phyloP scores from a whole-genome alignment of 2,797 vertebrate species.

The Moxostoma hubbsi region DNA sequence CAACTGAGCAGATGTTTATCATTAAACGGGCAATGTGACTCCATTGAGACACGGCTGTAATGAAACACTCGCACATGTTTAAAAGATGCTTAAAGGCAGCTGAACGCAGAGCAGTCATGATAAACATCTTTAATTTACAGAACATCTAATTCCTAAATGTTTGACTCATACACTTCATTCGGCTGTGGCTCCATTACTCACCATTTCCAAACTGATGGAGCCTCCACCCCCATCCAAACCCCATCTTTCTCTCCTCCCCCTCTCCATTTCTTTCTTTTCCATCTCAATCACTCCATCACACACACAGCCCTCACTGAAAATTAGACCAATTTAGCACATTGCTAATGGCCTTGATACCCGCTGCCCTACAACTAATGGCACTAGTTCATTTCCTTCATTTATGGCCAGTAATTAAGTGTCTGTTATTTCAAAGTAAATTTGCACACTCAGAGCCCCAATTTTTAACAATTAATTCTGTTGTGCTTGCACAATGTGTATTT shows the following conservation, averaged over 20 bases:
- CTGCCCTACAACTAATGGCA: slow-evolving; percentile 55
- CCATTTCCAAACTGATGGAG: slow-evolving; percentile 40
- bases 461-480: slow-evolving; percentile 58
- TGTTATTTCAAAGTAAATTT: slow-evolving; percentile 57
- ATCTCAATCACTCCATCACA: background rate
- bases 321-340: slow-evolving; percentile 53
- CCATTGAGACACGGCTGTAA: slow-evolving; percentile 12
- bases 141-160: slow-evolving; percentile 51
- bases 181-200: slow-evolving; percentile 42
- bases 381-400: slow-evolving; percentile 59
- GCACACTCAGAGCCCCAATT: slow-evolving; percentile 57
- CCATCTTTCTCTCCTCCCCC: slow-evolving; percentile 18
- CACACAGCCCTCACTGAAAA: slow-evolving; percentile 50
- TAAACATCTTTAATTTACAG: slow-evolving; percentile 58
- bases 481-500: slow-evolving; percentile 49
- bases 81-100: slow-evolving; percentile 50
- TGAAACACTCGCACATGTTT: slow-evolving; percentile 39
- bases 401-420: slow-evolving; percentile 58
- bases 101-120: slow-evolving; percentile 44
- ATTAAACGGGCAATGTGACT: slow-evolving; percentile 38
- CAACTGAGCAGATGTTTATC: slow-evolving; percentile 58
- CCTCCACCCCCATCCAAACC: background rate
- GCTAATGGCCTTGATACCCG: slow-evolving; percentile 48
- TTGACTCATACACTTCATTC: slow-evolving; percentile 52
- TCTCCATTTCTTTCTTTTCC: background rate